Conservation (phyloP, 2,797 vertebrate genomes). For the Notolabrus celidotus region DNA sequence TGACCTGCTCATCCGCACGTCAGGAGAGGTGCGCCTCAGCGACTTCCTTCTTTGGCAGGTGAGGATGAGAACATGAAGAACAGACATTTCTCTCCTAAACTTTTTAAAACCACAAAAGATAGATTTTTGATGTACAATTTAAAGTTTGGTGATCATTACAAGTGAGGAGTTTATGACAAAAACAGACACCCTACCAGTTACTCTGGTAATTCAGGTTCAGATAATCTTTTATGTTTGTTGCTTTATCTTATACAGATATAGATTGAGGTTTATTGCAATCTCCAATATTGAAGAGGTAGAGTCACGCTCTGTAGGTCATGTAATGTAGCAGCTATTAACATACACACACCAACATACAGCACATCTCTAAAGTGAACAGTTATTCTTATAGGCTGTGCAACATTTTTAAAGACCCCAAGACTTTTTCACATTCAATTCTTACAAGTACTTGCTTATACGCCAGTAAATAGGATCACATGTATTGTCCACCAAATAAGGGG, state of each 20-base stretch:
- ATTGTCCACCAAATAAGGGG: not conserved
- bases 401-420: not conserved
- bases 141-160: not conserved
- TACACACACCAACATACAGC: not conserved
- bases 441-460: not conserved
- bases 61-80: constrained; percentile 44
- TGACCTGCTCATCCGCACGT: constrained; percentile 96
- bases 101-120: not conserved
- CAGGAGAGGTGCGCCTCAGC: constrained; percentile 96
- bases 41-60: constrained; percentile 99
- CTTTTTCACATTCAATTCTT: not conserved
- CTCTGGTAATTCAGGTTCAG: too few species aligned
- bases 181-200: too few species aligned
- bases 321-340: too few species aligned
- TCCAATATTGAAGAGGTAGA: too few species aligned
- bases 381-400: not conserved
- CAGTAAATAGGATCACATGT: not conserved
- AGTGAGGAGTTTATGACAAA: not conserved
- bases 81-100: not conserved
- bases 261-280: too few species aligned
- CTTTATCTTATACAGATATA: too few species aligned
- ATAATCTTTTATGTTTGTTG: too few species aligned
- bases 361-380: not conserved
- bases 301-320: too few species aligned
- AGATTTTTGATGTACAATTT: not conserved